Conservation (phyloP, 2,888 invertebrate genomes). For the Eulithis prunata region DNA sequence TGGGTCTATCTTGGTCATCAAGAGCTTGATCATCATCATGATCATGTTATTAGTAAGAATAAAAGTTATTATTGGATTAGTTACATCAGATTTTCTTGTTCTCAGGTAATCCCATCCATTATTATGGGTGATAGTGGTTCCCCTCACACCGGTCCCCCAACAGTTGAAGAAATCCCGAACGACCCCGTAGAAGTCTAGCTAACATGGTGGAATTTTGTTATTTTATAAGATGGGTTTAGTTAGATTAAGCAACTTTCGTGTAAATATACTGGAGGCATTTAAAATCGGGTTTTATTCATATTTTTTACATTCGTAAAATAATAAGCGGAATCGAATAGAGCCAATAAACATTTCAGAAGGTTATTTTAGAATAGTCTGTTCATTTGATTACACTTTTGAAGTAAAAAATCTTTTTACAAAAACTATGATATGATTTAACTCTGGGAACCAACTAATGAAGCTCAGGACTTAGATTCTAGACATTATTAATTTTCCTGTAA, state of each 20-base stretch:
- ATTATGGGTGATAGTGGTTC: slow-evolving; percentile 56
- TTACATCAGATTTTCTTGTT: slow-evolving; percentile 4
- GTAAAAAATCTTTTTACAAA: too few relatives aligned
- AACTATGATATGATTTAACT: too few relatives aligned
- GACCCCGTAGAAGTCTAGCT: slow-evolving; percentile 49
- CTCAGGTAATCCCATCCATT: slow-evolving; percentile 60
- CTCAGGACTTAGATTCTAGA: too few relatives aligned
- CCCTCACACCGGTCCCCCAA: slow-evolving; percentile 28
- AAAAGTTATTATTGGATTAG: too few relatives aligned
- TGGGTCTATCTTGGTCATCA: not conserved
- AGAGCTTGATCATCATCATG: not conserved
- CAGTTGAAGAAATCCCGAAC: slow-evolving; percentile 50
- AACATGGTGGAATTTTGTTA: slow-evolving; percentile 19
- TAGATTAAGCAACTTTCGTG: slow-evolving; percentile 39
- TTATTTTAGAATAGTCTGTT: too few relatives aligned
- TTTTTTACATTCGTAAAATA: not conserved
- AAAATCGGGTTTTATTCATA: not conserved
- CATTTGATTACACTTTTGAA: too few relatives aligned
- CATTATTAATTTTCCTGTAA: too few relatives aligned
- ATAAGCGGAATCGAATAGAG: too few relatives aligned
- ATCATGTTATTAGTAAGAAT: too few relatives aligned
- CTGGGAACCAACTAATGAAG: too few relatives aligned
- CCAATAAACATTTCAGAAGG: too few relatives aligned
- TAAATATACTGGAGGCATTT: slow-evolving; percentile 30
- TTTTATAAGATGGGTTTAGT: slow-evolving; percentile 18